These are phyloP conservation scores for Phataginus tetradactyla DNA, from an alignment of 2,797 vertebrate genomes.

Conservation along the genomic window DNA sequence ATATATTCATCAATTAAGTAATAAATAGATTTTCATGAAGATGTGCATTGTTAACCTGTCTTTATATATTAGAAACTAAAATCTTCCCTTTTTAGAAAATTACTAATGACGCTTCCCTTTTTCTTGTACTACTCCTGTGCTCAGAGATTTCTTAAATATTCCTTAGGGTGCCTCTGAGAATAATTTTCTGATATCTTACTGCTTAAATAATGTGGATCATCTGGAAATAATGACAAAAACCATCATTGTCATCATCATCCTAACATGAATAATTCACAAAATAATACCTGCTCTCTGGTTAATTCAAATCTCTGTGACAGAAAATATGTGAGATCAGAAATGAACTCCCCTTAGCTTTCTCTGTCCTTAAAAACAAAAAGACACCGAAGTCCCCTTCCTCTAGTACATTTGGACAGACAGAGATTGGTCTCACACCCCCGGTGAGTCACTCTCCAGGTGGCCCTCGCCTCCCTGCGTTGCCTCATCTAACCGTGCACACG, in stretches of 20 bases:
- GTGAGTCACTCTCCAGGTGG: conserved; percentile 37
- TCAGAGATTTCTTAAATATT: background rate
- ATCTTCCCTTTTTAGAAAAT: background rate
- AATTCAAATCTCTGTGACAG: background rate
- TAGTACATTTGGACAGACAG: background rate
- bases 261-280: background rate
- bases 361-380: background rate
- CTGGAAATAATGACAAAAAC: background rate
- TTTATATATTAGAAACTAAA: background rate
- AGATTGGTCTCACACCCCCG: background rate
- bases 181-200: conserved; percentile 15
- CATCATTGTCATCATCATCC: background rate
- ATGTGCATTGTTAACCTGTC: background rate
- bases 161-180: background rate
- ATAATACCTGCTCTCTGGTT: background rate
- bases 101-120: background rate
- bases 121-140: background rate
- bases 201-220: background rate
- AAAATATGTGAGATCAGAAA: background rate
- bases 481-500: background rate
- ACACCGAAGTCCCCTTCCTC: background rate
- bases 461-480: background rate
- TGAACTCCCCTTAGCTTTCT: background rate
- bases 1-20: background rate
- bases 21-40: background rate